Conservation (phyloP, 2,888 invertebrate genomes). For the Sycophila texana region DNA sequence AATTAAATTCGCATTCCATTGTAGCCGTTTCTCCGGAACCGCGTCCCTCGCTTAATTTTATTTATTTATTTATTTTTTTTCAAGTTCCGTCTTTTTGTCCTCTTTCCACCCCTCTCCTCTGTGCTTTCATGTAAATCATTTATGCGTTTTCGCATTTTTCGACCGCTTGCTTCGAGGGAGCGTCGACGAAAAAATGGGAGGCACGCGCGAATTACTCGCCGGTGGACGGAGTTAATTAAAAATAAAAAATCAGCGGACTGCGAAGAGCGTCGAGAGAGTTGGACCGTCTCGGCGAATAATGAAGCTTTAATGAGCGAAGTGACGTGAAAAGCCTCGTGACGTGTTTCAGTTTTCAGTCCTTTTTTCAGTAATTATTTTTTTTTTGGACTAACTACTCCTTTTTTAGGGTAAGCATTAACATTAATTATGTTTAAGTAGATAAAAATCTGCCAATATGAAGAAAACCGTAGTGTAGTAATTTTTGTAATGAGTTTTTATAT, state of each 20-base stretch:
- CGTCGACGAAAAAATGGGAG: background rate
- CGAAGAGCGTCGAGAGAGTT: constrained; percentile 2
- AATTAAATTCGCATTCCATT: constrained; percentile 59
- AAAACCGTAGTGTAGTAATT: too few species aligned
- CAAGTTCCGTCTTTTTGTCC: background rate
- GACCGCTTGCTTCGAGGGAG: constrained; percentile 22
- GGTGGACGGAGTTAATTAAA: constrained; percentile 40
- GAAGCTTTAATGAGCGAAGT: constrained; percentile 46
- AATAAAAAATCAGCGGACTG: constrained; percentile 39
- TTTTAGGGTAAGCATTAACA: background rate
- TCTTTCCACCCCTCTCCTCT: background rate
- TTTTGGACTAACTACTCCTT: background rate
- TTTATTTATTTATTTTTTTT: background rate
- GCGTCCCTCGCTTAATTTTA: constrained; percentile 12
- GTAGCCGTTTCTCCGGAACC: background rate
- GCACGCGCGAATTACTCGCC: constrained; percentile 12
- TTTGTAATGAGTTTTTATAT: too few species aligned
- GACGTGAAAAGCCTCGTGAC: constrained; percentile 16
- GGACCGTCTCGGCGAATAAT: constrained; percentile 21
- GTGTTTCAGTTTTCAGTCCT: background rate
- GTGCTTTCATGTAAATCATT: constrained; percentile 38
- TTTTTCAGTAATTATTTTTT: constrained; percentile 14
- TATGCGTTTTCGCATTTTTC: constrained; percentile 48
- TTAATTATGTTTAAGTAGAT: too few species aligned
- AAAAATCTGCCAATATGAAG: too few species aligned